Conservation (phyloP, 2,888 invertebrate genomes). For the Clunio marinus region DNA sequence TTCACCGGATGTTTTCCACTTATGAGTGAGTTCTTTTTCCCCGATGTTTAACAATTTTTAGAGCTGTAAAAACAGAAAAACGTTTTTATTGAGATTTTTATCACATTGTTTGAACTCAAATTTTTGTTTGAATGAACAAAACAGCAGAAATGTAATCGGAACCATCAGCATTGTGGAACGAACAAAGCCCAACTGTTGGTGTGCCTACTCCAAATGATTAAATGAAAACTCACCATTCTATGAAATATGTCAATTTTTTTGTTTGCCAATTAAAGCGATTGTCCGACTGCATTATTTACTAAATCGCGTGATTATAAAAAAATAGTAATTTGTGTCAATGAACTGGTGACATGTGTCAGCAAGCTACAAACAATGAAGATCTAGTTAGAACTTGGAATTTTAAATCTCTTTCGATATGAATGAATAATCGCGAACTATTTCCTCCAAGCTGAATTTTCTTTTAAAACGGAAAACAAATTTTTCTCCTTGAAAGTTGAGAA, state of each 20-base stretch:
- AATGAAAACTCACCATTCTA: conserved; percentile 9
- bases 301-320: conserved; percentile 3
- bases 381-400: not conserved
- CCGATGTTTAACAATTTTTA: not conserved
- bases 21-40: not conserved
- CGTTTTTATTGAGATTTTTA: conserved; percentile 24
- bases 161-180: not conserved
- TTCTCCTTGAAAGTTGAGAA: not conserved
- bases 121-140: not conserved
- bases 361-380: not conserved
- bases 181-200: not conserved
- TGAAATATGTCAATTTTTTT: conserved; percentile 36
- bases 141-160: conserved; percentile 25
- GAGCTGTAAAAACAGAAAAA: conserved; percentile 13
- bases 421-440: not conserved
- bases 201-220: conserved; percentile 25
- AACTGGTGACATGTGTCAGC: not conserved
- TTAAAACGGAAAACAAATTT: not conserved
- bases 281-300: conserved; percentile 18
- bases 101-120: not conserved
- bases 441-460: not conserved
- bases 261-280: conserved; percentile 28
- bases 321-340: not conserved
- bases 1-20: conserved; percentile 36
- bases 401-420: not conserved